Evolutionary conservation across 2,797 vertebrate species (phyloP), one percentile per base, ranked within the genome.

Genomic region (Cossypha heuglini): DNA sequence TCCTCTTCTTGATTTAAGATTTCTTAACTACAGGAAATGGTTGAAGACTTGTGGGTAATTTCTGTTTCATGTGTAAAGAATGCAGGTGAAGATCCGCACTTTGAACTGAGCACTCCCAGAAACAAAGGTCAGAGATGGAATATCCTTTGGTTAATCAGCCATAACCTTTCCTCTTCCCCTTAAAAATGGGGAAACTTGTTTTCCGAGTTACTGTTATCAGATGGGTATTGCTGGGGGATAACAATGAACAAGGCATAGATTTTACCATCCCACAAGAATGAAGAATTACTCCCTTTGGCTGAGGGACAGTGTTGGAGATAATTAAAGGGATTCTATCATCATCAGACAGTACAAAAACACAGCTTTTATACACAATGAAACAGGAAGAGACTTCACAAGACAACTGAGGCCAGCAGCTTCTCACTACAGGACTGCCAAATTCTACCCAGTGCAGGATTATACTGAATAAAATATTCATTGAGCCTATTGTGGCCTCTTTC

Each of bases 381-480:
- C 16, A 76, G 51, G 77, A 89, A 64, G 13, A 84, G 29, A 31
- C 35, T 79, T 82, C 0, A 0, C 19, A 57, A 59, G 54, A 89
- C 59, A 68, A 64, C 24, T 42, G 38, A 91, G 68, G 33, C 37
- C 77, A 90, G 40, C 21, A 88, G 58, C 35, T 57, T 77, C 51
- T 80, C 75, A 43, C 52, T 45, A 64, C 28, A 45, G 73, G 49
- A 71, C 57, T 69, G 64, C 72, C 72, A 90, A 82, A 71, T 83
- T 71, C 66, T 61, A 45, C 58, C 67, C 61, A 69, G 10, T 55
- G 40, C 22, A 90, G 69, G 33, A 81, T 74, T 89, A 77, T 11
- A 72, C 28, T 29, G 29, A 88, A 90, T 91, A 81, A 95, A 88
- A 91, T 73, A 95, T 76, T 82, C 22, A 92, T 31, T 76, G 78